These are phyloP conservation scores for Pachypanchax playfairii DNA, from an alignment of 2,113 vertebrate species.

Conservation along the genomic window DNA sequence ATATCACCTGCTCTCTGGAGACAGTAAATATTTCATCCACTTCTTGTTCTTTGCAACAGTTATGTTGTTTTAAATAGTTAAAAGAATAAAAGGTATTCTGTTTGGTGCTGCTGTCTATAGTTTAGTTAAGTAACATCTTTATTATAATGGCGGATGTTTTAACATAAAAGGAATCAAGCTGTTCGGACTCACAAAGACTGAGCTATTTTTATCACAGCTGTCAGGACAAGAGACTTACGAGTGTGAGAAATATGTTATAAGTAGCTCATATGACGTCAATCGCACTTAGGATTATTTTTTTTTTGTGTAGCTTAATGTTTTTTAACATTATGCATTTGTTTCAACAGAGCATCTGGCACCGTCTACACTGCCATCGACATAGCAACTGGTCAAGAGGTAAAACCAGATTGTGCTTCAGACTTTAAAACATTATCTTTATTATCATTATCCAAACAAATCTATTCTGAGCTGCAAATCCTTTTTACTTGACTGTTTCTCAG, in stretches of 20 bases:
- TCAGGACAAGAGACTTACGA: too few relatives aligned
- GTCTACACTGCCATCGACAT: slow-evolving; percentile 99
- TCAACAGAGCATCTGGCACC: slow-evolving; percentile 91
- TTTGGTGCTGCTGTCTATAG: too few relatives aligned
- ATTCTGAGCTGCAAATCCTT: slow-evolving; percentile 7
- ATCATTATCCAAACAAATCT: background rate
- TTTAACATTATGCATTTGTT: slow-evolving; percentile 54
- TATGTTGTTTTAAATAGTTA: too few relatives aligned
- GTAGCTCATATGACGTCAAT: background rate
- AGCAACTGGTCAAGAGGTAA: slow-evolving; percentile 95
- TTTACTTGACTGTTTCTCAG: slow-evolving; percentile 70
- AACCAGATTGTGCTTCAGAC: slow-evolving; percentile 2
- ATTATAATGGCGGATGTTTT: background rate
- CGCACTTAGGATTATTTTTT: too few relatives aligned
- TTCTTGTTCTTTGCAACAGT: too few relatives aligned
- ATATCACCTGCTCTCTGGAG: too few relatives aligned
- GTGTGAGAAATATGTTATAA: too few relatives aligned
- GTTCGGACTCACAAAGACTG: background rate
- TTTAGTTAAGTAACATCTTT: too few relatives aligned
- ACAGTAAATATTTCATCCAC: too few relatives aligned
- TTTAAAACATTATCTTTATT: background rate
- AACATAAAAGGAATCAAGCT: background rate
- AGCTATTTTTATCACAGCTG: too few relatives aligned
- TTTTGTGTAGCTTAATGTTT: background rate
- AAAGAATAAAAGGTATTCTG: too few relatives aligned